phyloP scores from a whole-genome alignment of 2,888 invertebrate genomes.

The Craniophora ligustri region DNA sequence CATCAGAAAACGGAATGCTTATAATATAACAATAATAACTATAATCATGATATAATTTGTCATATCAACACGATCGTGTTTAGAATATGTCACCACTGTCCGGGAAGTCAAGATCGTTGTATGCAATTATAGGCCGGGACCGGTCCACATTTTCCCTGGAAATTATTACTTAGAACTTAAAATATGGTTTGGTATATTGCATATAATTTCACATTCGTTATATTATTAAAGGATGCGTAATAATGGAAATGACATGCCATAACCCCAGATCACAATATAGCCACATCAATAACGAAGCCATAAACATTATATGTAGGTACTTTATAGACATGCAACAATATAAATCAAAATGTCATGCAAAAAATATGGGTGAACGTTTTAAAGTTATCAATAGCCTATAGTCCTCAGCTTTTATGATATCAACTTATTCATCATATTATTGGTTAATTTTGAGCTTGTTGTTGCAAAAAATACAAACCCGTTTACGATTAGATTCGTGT shows the following conservation, averaged over 20 bases:
- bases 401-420: neutral
- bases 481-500: neutral
- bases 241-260: constrained; percentile 24
- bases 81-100: constrained; percentile 93
- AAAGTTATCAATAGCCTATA: neutral
- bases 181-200: constrained; percentile 50
- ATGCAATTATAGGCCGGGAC: constrained; percentile 94
- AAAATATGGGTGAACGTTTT: constrained; percentile 49
- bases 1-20: constrained; percentile 52
- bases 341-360: constrained; percentile 78
- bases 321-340: constrained; percentile 35
- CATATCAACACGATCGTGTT: constrained; percentile 62
- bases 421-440: neutral
- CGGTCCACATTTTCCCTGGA: constrained; percentile 91
- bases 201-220: constrained; percentile 32
- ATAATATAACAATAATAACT: constrained; percentile 50
- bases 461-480: neutral
- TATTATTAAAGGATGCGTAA: constrained; percentile 39
- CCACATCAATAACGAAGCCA: constrained; percentile 39
- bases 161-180: constrained; percentile 79
- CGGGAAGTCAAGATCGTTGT: constrained; percentile 97
- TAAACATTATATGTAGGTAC: constrained; percentile 30
- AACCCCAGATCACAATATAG: constrained; percentile 14
- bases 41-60: constrained; percentile 35
- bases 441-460: neutral